Base-by-base conservation (phyloP, 2,888 invertebrate genomes). In the Patella pellucida region DNA sequence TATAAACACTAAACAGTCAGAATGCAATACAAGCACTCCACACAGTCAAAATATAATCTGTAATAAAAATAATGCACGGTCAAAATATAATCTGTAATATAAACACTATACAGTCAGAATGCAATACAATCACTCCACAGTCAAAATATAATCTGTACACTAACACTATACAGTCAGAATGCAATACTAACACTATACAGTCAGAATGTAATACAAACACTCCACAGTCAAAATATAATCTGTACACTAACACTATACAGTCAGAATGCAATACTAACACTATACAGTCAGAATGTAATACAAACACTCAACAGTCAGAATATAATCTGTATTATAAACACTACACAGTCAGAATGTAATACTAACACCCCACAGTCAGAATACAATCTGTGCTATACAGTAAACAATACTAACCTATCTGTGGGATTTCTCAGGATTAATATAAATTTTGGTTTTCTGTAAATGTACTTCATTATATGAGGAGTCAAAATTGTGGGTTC, bases 401-500 rank as follows among this genome's bases (percentile, higher is more conserved):
- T 11, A 23, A 15, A 14, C 1, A n/a, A 23, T 15, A 50, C 23
- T 72, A 76, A 86, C 87, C 87, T 84, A 62, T 86, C 85, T 12
- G 84, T 80, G 15, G 87, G 87, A 70, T 87, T 80, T 73, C 86
- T 77, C 5, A 86, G 78, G 31, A 88, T 81, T 41, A 87, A 69
- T 15, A 88, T 78, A 11, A 88, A 82, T 75, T 85, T 87, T 0
- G 85, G 85, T 31, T 82, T 70, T 11, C 72, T 72, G 72, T 81
- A 81, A 52, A 82, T 52, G 41, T 82, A 77, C 9, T 74, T 71
- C 81, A 82, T 81, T 9, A 82, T 72, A 27, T 81, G 79, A 15
- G 79, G 82, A 5, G 81, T 88, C n/a, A 84, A 73, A 15, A 83
- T 78, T 31, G 52, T 74, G 0, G 87, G 87, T n/a, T 81, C 78